Evolutionary conservation across 1,140 invertebrate species (phyloP).

Genomic region (Caenorhabditis brenneri): DNA sequence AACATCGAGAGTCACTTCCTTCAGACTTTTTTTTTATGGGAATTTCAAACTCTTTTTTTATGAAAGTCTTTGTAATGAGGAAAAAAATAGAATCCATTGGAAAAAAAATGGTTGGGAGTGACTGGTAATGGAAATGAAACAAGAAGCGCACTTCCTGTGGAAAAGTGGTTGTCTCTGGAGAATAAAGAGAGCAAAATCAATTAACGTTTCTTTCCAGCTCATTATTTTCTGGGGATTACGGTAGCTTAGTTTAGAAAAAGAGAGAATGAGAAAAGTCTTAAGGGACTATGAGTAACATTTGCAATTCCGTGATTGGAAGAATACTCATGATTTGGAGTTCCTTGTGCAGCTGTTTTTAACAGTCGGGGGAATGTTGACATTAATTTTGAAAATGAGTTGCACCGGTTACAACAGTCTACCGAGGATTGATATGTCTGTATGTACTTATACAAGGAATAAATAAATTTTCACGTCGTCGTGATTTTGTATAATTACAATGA

Average conservation of each 20-base stretch:
- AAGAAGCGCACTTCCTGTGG: constrained; percentile 1
- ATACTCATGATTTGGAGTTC: too few species aligned
- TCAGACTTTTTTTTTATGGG: not conserved
- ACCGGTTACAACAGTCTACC: too few species aligned
- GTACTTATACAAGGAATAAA: too few species aligned
- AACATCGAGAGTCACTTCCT: not conserved
- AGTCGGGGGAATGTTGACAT: too few species aligned
- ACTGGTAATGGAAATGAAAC: not conserved
- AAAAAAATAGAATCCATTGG: not conserved
- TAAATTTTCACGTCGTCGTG: too few species aligned
- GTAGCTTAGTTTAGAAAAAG: not conserved
- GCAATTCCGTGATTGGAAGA: too few species aligned
- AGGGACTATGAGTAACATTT: too few species aligned
- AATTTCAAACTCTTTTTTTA: not conserved
- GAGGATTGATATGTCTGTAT: too few species aligned
- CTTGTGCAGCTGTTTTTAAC: too few species aligned
- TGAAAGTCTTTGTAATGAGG: not conserved
- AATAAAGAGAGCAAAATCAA: not conserved
- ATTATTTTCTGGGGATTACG: not conserved
- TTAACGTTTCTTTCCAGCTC: not conserved
- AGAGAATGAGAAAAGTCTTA: not conserved
- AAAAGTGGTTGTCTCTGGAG: not conserved
- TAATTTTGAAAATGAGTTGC: too few species aligned
- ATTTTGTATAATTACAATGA: too few species aligned
- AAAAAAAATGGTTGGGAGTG: not conserved